Percentiles rank a stretch among this genome's conserved stretches.
phyloP scores from a whole-genome alignment of 1,140 invertebrate species.

The Cherax quadricarinatus region DNA sequence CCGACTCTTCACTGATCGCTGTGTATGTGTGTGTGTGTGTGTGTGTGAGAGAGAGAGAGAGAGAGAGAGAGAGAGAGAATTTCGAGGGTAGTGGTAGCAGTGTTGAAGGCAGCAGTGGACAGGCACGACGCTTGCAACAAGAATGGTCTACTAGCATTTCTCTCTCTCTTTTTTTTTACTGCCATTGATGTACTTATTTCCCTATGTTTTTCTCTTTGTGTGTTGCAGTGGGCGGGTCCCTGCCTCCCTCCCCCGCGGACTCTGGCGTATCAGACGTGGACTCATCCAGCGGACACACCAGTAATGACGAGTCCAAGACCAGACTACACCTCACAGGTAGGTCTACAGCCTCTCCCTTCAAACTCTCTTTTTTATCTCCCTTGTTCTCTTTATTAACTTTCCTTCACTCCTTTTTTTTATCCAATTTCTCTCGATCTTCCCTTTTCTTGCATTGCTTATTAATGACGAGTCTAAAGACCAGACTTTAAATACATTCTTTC shows the following conservation, averaged over 20 bases:
- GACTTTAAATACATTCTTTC: too few species aligned
- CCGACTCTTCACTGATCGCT: too few species aligned
- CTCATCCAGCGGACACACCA: constrained; percentile 92
- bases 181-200: neutral
- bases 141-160: neutral
- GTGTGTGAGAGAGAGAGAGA: too few species aligned
- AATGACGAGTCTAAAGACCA: too few species aligned
- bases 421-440: too few species aligned
- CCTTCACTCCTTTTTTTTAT: too few species aligned
- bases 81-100: too few species aligned
- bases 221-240: constrained; percentile 82
- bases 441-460: too few species aligned
- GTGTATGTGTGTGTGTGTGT: too few species aligned
- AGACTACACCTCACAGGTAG: constrained; percentile 81
- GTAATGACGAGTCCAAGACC: constrained; percentile 83
- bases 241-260: constrained; percentile 97
- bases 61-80: too few species aligned
- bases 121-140: too few species aligned
- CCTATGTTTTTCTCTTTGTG: constrained; percentile 1
- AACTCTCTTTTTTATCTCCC: neutral
- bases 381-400: neutral
- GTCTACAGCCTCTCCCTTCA: neutral
- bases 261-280: constrained; percentile 98
- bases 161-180: neutral
- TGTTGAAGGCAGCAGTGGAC: too few species aligned